A percentile compares a stretch with the other conserved stretches of the same genome.
These are phyloP conservation scores for Sialis fuliginosa DNA, from an alignment of 2,888 invertebrate species.

Conservation along the genomic window DNA sequence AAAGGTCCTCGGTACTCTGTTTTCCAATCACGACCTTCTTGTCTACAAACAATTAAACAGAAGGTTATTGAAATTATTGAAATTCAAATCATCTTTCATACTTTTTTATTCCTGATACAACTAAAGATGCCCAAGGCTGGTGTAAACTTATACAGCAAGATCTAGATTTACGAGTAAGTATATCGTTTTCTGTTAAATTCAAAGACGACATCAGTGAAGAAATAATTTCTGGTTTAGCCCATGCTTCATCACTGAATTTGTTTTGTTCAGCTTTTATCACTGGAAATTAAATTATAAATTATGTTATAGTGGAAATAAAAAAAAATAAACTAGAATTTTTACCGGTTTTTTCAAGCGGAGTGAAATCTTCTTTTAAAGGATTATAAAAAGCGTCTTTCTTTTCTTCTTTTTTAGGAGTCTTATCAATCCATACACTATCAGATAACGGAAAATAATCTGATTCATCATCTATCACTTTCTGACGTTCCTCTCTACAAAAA, in stretches of 20 bases:
- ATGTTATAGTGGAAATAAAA: background rate
- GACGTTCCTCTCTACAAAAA: constrained; percentile 42
- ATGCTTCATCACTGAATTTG: background rate
- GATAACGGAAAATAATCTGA: constrained; percentile 59
- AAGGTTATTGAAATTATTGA: too few relatives aligned
- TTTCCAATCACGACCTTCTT: constrained; percentile 92
- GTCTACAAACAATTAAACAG: constrained; percentile 29
- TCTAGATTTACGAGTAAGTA: background rate
- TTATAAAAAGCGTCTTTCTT: background rate
- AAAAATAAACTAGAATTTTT: background rate
- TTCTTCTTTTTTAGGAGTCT: background rate
- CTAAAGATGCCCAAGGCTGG: constrained; percentile 88
- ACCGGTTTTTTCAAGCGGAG: background rate
- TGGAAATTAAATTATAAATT: too few relatives aligned
- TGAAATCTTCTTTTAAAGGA: background rate
- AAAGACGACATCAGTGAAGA: background rate
- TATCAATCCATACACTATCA: background rate
- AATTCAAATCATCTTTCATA: constrained; percentile 16
- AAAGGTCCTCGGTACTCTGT: constrained; percentile 77
- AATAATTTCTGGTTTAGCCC: background rate
- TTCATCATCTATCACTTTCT: constrained; percentile 81
- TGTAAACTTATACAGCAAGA: constrained; percentile 71
- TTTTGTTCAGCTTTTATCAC: too few relatives aligned
- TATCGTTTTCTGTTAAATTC: background rate
- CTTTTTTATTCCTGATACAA: constrained; percentile 86